Evolutionary conservation across 2,113 vertebrate genomes (phyloP), one percentile per base, ranked within the genome.

Genomic region (Hemicordylus capensis): DNA sequence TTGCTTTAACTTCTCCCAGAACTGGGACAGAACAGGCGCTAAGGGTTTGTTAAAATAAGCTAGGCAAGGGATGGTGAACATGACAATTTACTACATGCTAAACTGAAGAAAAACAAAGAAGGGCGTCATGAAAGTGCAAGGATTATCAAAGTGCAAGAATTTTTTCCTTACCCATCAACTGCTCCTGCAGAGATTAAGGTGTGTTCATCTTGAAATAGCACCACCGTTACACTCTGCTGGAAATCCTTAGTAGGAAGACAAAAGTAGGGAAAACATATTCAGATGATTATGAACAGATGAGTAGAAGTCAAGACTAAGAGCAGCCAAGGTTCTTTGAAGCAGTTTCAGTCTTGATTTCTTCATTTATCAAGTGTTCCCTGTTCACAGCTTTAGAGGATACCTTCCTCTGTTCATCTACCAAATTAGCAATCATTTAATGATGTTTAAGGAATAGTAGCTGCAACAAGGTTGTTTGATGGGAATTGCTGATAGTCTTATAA

Each of bases 211-310:
- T 96, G 97, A 94, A 99, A 98, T 86, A 99, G 90, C 88, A 99
- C 98, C 85, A 98, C 98, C 0, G 99, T 99, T 79, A 99, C 98
- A 56, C 98, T 99, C 93, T 99, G 98, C 93, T 99, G 98, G 81
- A 97, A 97, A 90, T 99, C 98, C 99, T 99, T 91, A 80, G 61
- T 85, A 73, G 51, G 54, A 90, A 11, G 88, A n/a, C n/a, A n/a
- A n/a, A n/a, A n/a, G n/a, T n/a, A n/a, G n/a, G n/a, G n/a, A n/a
- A n/a, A n/a, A n/a, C n/a, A n/a, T n/a, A n/a, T n/a, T n/a, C n/a
- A n/a, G n/a, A n/a, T n/a, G n/a, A n/a, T n/a, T n/a, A n/a, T n/a
- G n/a, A n/a, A n/a, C 61, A 56, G 4, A 4, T 46, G 44, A 39
- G 42, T 39, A 37, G 22, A 85, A 12, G 1, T 73, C 56, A 24